Evolutionary conservation across 2,113 vertebrate genomes (phyloP).

Genomic region (Onychorhynchus coronatus): DNA sequence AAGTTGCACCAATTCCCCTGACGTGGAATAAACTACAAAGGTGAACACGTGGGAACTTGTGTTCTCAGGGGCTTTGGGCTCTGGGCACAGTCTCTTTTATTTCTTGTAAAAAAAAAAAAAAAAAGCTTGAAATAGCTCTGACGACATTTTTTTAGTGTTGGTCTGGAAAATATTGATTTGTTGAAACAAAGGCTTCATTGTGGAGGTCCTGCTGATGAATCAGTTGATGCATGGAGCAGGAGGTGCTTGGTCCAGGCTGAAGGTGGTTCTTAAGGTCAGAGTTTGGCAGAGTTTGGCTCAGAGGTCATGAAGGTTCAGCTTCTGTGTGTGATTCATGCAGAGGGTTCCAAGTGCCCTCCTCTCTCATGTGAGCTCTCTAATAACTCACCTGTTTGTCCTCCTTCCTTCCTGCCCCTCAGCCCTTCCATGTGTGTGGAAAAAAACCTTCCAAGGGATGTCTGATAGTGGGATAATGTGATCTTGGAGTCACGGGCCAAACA

Average conservation of each 20-base stretch:
- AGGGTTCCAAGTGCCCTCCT: not conserved
- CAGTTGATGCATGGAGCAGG: not conserved
- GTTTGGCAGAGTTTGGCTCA: not conserved
- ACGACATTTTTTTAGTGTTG: not conserved
- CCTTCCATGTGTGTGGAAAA: not conserved
- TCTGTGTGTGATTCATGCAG: not conserved
- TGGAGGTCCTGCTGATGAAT: not conserved
- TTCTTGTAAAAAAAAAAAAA: not conserved
- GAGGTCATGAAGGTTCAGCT: not conserved
- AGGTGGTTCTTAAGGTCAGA: not conserved
- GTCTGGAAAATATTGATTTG: not conserved
- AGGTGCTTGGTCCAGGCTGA: not conserved
- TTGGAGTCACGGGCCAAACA: not conserved
- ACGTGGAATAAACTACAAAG: not conserved
- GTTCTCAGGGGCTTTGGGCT: not conserved
- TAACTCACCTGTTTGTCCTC: not conserved
- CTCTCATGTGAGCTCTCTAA: not conserved
- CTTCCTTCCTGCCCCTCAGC: not conserved
- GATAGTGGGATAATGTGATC: conserved; percentile 11
- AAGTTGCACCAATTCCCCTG: not conserved
- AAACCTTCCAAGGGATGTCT: not conserved
- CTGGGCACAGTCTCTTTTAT: not conserved
- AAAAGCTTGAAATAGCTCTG: not conserved
- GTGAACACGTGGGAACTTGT: not conserved
- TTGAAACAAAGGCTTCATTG: not conserved